Evolutionary conservation across 2,113 vertebrate genomes (phyloP).

Genomic region (Cyprinus carpio): DNA sequence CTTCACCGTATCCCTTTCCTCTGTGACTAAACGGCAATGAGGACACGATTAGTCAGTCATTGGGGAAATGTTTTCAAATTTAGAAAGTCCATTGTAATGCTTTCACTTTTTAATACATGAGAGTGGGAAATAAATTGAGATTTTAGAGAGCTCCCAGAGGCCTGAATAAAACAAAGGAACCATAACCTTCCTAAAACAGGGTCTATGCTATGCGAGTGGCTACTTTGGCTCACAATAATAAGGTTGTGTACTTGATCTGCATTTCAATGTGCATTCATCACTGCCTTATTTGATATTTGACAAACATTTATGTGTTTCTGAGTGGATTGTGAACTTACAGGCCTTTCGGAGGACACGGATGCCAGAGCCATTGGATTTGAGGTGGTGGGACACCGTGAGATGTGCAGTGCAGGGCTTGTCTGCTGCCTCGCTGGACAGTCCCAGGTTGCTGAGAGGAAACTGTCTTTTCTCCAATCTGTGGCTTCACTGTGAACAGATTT

Average conservation of each 20-base stretch:
- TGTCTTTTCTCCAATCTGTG: conserved; percentile 91
- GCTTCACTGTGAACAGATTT: conserved; percentile 79
- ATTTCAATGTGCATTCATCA: neutral
- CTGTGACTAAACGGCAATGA: neutral
- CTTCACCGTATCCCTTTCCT: conserved; percentile 19
- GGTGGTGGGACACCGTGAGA: conserved; percentile 87
- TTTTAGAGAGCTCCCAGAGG: neutral
- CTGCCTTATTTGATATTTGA: neutral
- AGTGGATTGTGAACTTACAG: conserved; percentile 78
- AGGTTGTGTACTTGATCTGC: neutral
- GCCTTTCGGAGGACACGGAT: conserved; percentile 83
- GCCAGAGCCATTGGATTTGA: conserved; percentile 87
- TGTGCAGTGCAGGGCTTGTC: conserved; percentile 85
- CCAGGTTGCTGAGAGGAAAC: conserved; percentile 81
- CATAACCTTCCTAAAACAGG: neutral
- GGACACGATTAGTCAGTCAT: neutral
- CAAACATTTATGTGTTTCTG: neutral
- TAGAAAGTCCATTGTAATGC: conserved; percentile 29
- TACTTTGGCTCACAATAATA: neutral
- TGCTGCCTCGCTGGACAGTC: conserved; percentile 79
- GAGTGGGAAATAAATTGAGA: neutral
- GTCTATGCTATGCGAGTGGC: neutral
- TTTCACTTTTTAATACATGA: conserved; percentile 26
- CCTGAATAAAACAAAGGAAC: neutral
- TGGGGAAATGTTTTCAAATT: neutral